Evolutionary conservation across 2,888 invertebrate species (phyloP), one percentile per base, ranked within the genome.

Genomic region (Antheraea yamamai): DNA sequence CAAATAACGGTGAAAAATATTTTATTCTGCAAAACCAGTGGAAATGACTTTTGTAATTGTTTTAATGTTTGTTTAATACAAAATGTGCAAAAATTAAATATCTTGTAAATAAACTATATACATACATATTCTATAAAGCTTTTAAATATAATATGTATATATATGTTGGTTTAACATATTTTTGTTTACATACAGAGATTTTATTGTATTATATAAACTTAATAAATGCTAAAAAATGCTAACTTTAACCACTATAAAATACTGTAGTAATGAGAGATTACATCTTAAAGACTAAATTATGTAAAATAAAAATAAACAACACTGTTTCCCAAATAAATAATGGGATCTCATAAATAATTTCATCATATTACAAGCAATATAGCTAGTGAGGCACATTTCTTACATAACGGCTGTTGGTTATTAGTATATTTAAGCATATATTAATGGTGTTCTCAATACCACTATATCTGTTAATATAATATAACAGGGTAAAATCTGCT

Each of bases 61-160:
- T 58, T 58, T n/a, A 79, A 76, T 79, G 77, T 77, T 73, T 64
- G 64, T 66, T 76, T 51, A 75, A 75, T 77, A 81, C 72, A 80
- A 81, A 81, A 84, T 77, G 83, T 87, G 86, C 81, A 83, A 82
- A 81, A 81, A 47, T 58, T 71, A 71, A 23, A 23, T 47, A 39
- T 47, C 64, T 70, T 55, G 35, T 70, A 74, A 74, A 70, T 70
- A 58, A 55, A 71, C 70, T 55, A 35, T 70, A 61, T 12, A 61
- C 3, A 61, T n/a, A 55, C 20, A 55, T 20, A 2, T 55, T 0
- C 12, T 47, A 55, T 18, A 55, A 55, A 55, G 16, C 18, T 20
- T 20, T 20, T 18, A 55, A 55, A 55, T 55, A 55, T 55, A 55
- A 6, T 55, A 20, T 74, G n/a, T 39, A 74, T 20, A 66, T 66